Evolutionary conservation across 2,797 vertebrate genomes (phyloP).

Genomic region (Enteromius radiatus): DNA sequence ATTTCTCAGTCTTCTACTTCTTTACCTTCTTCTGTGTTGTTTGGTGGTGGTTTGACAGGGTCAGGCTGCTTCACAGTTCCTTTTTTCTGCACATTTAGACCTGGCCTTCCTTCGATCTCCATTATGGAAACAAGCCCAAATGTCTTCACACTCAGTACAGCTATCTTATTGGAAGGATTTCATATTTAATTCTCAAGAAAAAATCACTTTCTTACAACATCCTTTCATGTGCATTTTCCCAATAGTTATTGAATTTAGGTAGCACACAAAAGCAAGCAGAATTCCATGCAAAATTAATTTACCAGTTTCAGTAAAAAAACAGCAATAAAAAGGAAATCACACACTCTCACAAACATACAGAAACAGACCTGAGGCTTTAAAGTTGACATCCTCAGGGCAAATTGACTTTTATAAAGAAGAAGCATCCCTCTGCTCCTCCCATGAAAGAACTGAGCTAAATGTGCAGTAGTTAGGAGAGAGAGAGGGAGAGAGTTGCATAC

Average conservation of each 20-base stretch:
- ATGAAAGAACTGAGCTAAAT: slow-evolving; percentile 57
- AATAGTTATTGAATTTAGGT: neutral
- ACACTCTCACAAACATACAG: neutral
- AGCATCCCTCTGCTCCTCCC: slow-evolving; percentile 61
- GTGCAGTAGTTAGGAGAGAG: slow-evolving; percentile 28
- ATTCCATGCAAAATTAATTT: neutral
- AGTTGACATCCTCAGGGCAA: slow-evolving; percentile 42
- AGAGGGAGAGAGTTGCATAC: neutral
- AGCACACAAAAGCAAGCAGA: neutral
- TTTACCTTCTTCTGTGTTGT: slow-evolving; percentile 59
- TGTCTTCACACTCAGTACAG: neutral
- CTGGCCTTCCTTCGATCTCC: slow-evolving; percentile 48
- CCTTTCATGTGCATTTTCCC: neutral
- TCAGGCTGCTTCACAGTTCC: slow-evolving; percentile 1
- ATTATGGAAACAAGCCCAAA: slow-evolving; percentile 50
- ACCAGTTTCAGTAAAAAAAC: neutral
- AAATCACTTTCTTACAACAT: neutral
- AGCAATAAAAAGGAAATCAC: neutral
- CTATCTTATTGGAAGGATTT: neutral
- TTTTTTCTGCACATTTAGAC: neutral
- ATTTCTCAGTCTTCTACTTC: neutral
- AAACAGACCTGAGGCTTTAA: slow-evolving; percentile 16
- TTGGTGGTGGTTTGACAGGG: slow-evolving; percentile 38
- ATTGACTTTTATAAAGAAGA: slow-evolving; percentile 68
- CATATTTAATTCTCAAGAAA: neutral